These are phyloP conservation scores for Spodoptera picta DNA, from an alignment of 2,888 invertebrate species.

Conservation along the genomic window DNA sequence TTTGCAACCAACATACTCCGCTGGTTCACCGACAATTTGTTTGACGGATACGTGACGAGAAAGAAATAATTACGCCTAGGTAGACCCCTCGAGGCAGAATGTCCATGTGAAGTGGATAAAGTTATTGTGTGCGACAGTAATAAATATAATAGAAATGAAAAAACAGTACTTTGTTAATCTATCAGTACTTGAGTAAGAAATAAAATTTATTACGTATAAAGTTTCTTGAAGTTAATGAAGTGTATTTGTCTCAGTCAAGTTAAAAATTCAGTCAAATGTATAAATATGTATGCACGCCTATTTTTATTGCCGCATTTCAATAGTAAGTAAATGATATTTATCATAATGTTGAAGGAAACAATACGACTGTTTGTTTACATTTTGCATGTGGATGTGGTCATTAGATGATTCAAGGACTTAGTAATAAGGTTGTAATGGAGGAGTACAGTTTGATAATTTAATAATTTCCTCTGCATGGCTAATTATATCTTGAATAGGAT, in stretches of 20 bases:
- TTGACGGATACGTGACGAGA: slow-evolving; percentile 57
- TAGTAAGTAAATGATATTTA: too few relatives aligned
- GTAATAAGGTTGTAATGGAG: slow-evolving; percentile 40
- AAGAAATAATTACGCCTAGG: slow-evolving; percentile 26
- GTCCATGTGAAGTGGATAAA: slow-evolving; percentile 34
- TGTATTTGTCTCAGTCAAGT: slow-evolving; percentile 42
- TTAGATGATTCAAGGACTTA: slow-evolving; percentile 18
- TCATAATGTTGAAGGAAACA: too few relatives aligned
- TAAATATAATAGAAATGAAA: slow-evolving; percentile 32
- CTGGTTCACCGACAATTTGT: slow-evolving; percentile 57
- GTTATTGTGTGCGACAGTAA: slow-evolving; percentile 41
- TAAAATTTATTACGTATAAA: slow-evolving; percentile 29
- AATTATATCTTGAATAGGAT: slow-evolving; percentile 21
- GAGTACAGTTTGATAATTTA: slow-evolving; percentile 31
- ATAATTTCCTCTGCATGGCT: slow-evolving; percentile 45
- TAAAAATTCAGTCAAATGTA: neutral
- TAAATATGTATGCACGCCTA: slow-evolving; percentile 1
- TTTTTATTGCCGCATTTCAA: slow-evolving; percentile 16
- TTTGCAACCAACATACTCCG: slow-evolving; percentile 68
- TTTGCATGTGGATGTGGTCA: slow-evolving; percentile 19
- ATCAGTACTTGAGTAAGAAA: slow-evolving; percentile 30
- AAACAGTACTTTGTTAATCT: slow-evolving; percentile 38
- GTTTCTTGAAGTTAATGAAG: slow-evolving; percentile 26
- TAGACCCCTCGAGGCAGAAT: slow-evolving; percentile 29
- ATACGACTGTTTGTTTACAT: neutral